Evolutionary conservation across 2,113 vertebrate species (phyloP).

Genomic region (Protobothrops mucrosquamatus): DNA sequence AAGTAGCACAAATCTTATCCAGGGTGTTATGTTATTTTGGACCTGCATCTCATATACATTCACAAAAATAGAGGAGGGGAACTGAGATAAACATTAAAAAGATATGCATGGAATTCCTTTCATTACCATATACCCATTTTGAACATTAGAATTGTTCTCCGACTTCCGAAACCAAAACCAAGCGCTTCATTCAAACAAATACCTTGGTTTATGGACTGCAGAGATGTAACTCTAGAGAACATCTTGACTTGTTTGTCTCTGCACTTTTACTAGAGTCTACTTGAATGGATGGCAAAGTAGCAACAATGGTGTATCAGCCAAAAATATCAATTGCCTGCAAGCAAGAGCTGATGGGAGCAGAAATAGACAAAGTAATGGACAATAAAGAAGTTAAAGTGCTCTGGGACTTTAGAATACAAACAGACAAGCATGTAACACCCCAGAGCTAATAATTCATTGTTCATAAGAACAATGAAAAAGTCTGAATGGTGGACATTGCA

Average conservation of each 20-base stretch:
- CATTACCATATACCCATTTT: not conserved
- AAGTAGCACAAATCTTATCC: too few species aligned
- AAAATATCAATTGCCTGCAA: too few species aligned
- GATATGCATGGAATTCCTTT: not conserved
- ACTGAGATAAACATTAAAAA: not conserved
- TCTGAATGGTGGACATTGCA: not conserved
- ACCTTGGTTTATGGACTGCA: too few species aligned
- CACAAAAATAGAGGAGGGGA: not conserved
- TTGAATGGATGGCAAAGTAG: not conserved
- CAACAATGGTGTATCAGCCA: too few species aligned
- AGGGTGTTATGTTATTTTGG: not conserved
- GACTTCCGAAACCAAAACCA: not conserved
- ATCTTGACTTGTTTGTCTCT: too few species aligned
- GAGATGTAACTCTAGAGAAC: not conserved
- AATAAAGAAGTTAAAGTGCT: too few species aligned
- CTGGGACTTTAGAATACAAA: too few species aligned
- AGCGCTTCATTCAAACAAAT: not conserved
- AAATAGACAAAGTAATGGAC: too few species aligned
- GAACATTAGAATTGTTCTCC: not conserved
- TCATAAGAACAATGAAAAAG: not conserved
- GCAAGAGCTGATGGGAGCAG: too few species aligned
- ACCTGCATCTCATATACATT: not conserved
- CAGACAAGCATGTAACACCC: too few species aligned
- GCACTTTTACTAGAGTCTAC: not conserved
- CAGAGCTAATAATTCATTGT: not conserved